phyloP scores from a whole-genome alignment of 2,888 invertebrate genomes.

The Melanostoma scalare region DNA sequence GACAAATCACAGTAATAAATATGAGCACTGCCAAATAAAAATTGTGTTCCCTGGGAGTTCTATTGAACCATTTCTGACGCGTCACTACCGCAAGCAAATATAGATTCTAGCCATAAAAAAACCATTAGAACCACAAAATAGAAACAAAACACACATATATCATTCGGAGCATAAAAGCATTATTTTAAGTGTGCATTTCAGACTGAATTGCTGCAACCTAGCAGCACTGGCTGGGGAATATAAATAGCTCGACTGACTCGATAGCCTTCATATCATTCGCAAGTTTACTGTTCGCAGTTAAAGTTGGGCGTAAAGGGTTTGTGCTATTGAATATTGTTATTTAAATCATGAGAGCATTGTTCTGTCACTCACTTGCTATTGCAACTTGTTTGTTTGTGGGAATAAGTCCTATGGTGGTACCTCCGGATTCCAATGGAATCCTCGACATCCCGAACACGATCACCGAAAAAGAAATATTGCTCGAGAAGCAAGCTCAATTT shows the following conservation, averaged over 20 bases:
- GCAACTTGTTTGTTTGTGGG: conserved; percentile 7
- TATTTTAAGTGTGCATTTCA: conserved; percentile 27
- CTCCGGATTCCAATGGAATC: conserved; percentile 20
- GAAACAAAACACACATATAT: conserved; percentile 15
- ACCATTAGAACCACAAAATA: conserved; percentile 28
- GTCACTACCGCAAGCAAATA: conserved; percentile 24
- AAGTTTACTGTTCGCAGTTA: conserved; percentile 60
- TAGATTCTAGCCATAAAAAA: conserved; percentile 15
- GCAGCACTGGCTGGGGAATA: conserved; percentile 28
- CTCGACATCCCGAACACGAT: conserved; percentile 74
- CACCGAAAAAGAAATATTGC: conserved; percentile 76
- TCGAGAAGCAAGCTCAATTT: conserved; percentile 76
- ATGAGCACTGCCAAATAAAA: conserved; percentile 41
- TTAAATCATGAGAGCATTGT: conserved; percentile 32
- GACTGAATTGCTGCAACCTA: conserved; percentile 18
- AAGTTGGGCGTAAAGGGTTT: conserved; percentile 19
- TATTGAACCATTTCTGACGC: conserved; percentile 38
- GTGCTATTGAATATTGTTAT: conserved; percentile 1
- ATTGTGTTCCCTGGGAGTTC: conserved; percentile 29
- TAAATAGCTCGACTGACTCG: conserved; percentile 60
- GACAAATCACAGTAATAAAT: conserved; percentile 63
- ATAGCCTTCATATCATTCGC: conserved; percentile 50
- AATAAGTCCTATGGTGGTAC: conserved; percentile 28
- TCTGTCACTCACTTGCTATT: conserved; percentile 14
- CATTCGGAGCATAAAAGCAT: conserved; percentile 22